Base-by-base conservation (phyloP, 2,797 vertebrate species). In the Moxostoma hubbsi region DNA sequence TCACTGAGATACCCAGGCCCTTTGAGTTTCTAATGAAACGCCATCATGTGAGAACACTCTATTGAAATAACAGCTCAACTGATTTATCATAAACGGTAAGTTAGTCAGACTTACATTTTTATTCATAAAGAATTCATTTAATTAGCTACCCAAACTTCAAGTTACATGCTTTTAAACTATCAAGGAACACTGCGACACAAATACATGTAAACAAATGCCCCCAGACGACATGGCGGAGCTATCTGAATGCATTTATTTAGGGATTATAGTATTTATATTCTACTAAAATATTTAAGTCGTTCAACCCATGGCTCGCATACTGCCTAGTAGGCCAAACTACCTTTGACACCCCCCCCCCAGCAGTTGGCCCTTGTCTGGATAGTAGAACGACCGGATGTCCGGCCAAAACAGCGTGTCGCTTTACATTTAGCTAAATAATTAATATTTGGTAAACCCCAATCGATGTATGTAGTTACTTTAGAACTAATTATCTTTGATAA, bases 331-430 rank as follows among this genome's bases (percentile, higher is more conserved):
- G 51, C 77, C 77, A 64, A 36, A 12, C 68, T 72, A 79, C 77
- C 77, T 79, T 79, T 79, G 77, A 72, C 69, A 61, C 77, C 66
- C 77, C 69, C 69, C 77, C 66, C 77, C 51, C 13, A 57, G 15
- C n/a, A 6, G 63, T 53, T 51, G 57, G n/a, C 43, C 36, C 36
- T 36, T 6, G 65, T 70, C 66, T 54, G 49, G 66, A 62, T 24
- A 9, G 64, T 15, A 73, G 5, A 49, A 61, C 71, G 73, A 82
- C 82, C 85, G 85, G 85, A 86, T 81, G 73, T 86, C 85, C 85
- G 80, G 80, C 46, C 65, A 74, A 64, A 82, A 81, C 59, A 43
- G 55, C 8, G 46, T 54, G 61, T 81, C 55, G 53, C 36, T 80
- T 72, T 68, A 78, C 68, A 68, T 13, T 50, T 11, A 7, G 24